phyloP scores from a whole-genome alignment of 2,113 vertebrate species.

The Oncorhynchus tshawytscha region DNA sequence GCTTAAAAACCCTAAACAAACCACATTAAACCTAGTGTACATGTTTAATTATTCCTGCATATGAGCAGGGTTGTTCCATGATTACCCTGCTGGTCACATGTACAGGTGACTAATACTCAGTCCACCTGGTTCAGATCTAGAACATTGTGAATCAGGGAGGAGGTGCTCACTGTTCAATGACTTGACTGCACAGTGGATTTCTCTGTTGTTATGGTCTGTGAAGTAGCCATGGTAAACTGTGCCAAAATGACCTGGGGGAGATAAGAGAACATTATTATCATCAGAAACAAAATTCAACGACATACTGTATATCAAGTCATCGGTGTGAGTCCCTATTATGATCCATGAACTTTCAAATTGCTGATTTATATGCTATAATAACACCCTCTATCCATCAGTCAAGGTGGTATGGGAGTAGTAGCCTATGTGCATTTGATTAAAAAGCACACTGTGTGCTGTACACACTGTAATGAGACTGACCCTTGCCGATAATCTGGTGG shows the following conservation, averaged over 20 bases:
- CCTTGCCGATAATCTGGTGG: slow-evolving; percentile 91
- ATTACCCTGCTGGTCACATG: neutral
- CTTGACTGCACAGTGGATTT: slow-evolving; percentile 90
- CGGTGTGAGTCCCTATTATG: neutral
- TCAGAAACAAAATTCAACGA: neutral
- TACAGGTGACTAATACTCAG: neutral
- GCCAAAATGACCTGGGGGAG: slow-evolving; percentile 87
- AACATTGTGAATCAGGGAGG: neutral
- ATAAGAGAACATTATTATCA: slow-evolving; percentile 1
- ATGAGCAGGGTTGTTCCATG: neutral
- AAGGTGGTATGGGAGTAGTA: neutral
- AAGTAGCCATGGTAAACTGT: slow-evolving; percentile 93
- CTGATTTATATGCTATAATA: neutral
- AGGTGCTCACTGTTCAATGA: slow-evolving; percentile 86
- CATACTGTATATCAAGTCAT: neutral
- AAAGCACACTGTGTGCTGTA: no score
- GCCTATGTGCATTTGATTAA: neutral
- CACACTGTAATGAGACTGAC: slow-evolving; percentile 54
- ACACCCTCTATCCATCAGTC: no score
- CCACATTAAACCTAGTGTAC: no score
- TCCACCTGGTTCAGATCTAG: neutral
- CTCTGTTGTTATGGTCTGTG: slow-evolving; percentile 74
- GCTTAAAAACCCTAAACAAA: no score
- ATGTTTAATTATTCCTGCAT: no score
- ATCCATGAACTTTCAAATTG: no score